A percentile compares a stretch with the other conserved stretches of the same genome.
These are phyloP conservation scores for Montipora efflorescens DNA, from an alignment of 64 coral and sea anemone genomes.

Conservation along the genomic window DNA sequence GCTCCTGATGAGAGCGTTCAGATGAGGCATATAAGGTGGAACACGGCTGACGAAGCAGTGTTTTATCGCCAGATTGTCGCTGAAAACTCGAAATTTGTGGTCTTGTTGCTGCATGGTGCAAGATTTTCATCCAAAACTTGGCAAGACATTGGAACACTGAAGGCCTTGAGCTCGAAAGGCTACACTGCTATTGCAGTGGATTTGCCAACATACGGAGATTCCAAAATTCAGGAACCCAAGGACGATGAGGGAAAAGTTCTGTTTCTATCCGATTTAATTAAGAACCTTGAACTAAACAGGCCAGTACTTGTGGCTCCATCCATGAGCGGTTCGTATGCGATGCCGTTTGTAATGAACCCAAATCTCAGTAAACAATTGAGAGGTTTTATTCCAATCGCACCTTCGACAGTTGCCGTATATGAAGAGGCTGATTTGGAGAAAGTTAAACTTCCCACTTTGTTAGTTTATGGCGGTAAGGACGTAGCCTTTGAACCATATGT, in stretches of 20 bases:
- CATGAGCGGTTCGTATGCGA: conserved; percentile 79
- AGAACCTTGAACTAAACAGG: conserved; percentile 12
- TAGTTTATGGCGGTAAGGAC: conserved; percentile 77
- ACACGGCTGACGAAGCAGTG: conserved; percentile 52
- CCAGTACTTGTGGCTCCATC: conserved; percentile 89
- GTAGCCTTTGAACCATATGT: conserved; percentile 18
- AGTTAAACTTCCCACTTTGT: conserved; percentile 66
- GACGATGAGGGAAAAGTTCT: conserved; percentile 43
- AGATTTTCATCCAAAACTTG: conserved; percentile 83
- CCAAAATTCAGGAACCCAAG: conserved; percentile 7
- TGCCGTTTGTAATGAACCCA: conserved; percentile 77
- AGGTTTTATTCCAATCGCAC: conserved; percentile 85
- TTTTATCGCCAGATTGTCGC: conserved; percentile 74
- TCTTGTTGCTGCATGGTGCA: conserved; percentile 82
- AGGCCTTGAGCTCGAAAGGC: conserved; percentile 54
- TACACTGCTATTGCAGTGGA: conserved; percentile 86
- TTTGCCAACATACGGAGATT: conserved; percentile 82
- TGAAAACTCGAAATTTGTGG: conserved; percentile 35
- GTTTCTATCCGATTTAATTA: conserved; percentile 68
- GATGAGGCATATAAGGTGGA: conserved; percentile 20
- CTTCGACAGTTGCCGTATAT: conserved; percentile 57
- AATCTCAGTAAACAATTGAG: conserved; percentile 18
- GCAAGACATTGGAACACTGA: conserved; percentile 79
- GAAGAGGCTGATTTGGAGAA: conserved; percentile 34
- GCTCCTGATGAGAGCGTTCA: neutral